These are phyloP conservation scores for Aphyosemion australe DNA, from an alignment of 2,113 vertebrate genomes.

Conservation along the genomic window DNA sequence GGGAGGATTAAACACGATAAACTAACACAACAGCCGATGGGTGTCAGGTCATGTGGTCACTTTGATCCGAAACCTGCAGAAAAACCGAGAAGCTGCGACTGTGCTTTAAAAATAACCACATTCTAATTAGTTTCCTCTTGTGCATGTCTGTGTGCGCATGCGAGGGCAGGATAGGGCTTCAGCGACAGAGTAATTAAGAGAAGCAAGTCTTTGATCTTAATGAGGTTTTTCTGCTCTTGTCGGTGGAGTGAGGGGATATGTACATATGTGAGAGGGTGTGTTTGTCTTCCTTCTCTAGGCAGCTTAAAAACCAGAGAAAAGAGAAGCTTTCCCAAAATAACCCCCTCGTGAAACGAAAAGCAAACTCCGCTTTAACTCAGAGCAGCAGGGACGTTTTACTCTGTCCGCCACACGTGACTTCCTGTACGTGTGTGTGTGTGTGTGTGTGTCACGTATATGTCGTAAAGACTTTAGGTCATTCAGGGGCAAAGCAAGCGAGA, in stretches of 20 bases:
- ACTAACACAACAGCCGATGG: conserved; percentile 9
- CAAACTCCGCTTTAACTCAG: conserved; percentile 26
- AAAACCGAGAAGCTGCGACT: conserved; percentile 16
- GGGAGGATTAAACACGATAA: background rate
- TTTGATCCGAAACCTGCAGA: conserved; percentile 7
- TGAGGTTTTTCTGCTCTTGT: conserved; percentile 59
- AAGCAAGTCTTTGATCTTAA: conserved; percentile 74
- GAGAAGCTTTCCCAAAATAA: conserved; percentile 14
- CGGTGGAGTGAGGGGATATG: conserved; percentile 36
- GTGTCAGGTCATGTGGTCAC: conserved; percentile 1
- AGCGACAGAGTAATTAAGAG: conserved; percentile 65
- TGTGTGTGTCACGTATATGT: conserved; percentile 19
- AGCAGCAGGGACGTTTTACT: conserved; percentile 22
- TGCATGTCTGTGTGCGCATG: conserved; percentile 22
- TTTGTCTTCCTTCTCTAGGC: conserved; percentile 36
- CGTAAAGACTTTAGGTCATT: conserved; percentile 46
- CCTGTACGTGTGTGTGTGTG: background rate
- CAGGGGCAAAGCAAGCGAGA: conserved; percentile 1
- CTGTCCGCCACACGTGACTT: background rate
- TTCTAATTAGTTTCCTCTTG: conserved; percentile 56
- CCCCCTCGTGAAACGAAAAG: conserved; percentile 35
- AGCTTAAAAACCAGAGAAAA: conserved; percentile 10
- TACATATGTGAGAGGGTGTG: conserved; percentile 22
- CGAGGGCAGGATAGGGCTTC: conserved; percentile 43
- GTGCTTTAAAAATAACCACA: conserved; percentile 58